Evolutionary conservation across 2,797 vertebrate genomes (phyloP).

Genomic region (Myotis findleyi): DNA sequence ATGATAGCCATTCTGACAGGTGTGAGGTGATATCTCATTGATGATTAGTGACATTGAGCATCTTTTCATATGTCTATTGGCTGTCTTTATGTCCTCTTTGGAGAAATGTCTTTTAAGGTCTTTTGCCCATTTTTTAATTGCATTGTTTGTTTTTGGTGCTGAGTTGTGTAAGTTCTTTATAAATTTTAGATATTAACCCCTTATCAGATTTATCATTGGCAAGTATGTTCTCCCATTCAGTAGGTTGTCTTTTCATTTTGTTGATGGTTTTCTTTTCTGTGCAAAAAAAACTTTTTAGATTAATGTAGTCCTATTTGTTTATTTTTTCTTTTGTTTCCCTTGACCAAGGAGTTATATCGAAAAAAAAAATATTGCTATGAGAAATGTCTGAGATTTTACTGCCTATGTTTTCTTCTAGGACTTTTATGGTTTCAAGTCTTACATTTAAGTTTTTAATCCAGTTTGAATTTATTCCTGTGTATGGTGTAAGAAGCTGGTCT

Average conservation of each 20-base stretch:
- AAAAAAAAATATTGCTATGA: no score
- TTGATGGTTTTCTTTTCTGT: not conserved
- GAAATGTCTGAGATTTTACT: no score
- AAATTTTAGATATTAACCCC: not conserved
- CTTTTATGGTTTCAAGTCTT: no score
- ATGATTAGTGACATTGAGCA: not conserved
- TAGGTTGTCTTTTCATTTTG: not conserved
- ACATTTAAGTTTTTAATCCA: no score
- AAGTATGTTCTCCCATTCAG: not conserved
- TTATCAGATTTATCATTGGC: not conserved
- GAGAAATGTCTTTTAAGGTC: not conserved
- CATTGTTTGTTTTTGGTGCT: not conserved
- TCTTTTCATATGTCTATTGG: not conserved
- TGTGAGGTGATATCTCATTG: not conserved
- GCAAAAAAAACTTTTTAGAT: no score
- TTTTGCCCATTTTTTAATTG: not conserved
- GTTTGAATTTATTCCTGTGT: no score
- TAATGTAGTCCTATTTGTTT: no score
- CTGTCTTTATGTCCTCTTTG: not conserved
- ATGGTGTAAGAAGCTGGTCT: no score
- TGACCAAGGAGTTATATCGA: no score
- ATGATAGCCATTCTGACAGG: not conserved
- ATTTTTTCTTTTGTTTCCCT: no score
- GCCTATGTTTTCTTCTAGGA: no score
- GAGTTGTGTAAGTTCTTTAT: not conserved